These are phyloP conservation scores for Ceratothoa steindachneri DNA, from an alignment of 2,888 invertebrate genomes.

Conservation along the genomic window DNA sequence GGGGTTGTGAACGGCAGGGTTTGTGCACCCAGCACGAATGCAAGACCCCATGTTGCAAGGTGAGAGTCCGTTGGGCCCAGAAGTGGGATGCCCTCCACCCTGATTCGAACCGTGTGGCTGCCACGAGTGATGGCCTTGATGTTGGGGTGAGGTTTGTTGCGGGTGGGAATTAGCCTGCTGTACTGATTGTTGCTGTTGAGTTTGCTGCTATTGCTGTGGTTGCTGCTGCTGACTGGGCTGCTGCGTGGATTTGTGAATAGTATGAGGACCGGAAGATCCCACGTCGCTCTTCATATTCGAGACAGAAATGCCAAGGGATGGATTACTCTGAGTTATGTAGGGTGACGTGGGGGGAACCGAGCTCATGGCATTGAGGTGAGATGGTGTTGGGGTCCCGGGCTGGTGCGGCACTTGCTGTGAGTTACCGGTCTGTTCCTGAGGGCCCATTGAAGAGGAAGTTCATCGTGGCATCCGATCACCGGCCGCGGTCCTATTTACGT, in stretches of 20 bases:
- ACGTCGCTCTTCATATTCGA: constrained; percentile 1
- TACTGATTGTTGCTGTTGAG: constrained; percentile 28
- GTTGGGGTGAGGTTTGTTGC: constrained; percentile 12
- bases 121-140: constrained; percentile 19
- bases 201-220: constrained; percentile 30
- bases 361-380: constrained; percentile 36
- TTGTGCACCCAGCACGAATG: constrained; percentile 84
- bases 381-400: constrained; percentile 27
- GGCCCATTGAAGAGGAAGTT: constrained; percentile 28
- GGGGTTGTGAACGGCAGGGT: constrained; percentile 81
- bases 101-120: constrained; percentile 20
- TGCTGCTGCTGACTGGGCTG: constrained; percentile 28
- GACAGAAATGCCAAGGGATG: background rate
- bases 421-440: constrained; percentile 29
- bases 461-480: too few species aligned
- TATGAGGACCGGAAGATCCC: background rate
- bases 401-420: constrained; percentile 27
- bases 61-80: constrained; percentile 20
- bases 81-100: constrained; percentile 27
- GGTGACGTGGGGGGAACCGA: constrained; percentile 36
- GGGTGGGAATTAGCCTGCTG: too few species aligned
- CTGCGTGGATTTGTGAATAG: background rate
- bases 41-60: constrained; percentile 54
- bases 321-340: constrained; percentile 31
- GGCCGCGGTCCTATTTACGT: too few species aligned